A percentile compares a stretch with the other conserved stretches of the same genome.
These are phyloP conservation scores for Yponomeuta cagnagella DNA, from an alignment of 2,888 invertebrate genomes.

Conservation along the genomic window DNA sequence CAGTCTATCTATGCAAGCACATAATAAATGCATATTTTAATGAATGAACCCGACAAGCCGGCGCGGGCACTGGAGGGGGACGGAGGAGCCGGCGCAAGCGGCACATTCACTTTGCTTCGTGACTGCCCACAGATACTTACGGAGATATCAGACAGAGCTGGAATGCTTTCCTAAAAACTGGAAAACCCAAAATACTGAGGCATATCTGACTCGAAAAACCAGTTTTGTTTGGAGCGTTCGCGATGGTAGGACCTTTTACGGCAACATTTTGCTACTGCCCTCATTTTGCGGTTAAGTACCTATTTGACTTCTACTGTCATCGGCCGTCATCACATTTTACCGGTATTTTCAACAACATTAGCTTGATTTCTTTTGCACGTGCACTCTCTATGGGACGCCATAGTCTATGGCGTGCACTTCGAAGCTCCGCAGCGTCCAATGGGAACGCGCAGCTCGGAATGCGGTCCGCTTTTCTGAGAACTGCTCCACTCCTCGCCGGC, in stretches of 20 bases:
- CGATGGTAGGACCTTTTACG: neutral
- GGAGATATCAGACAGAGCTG: slow-evolving; percentile 1
- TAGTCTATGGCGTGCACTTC: slow-evolving; percentile 10
- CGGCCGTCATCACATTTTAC: too few relatives aligned
- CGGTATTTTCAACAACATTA: too few relatives aligned
- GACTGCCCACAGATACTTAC: slow-evolving; percentile 28
- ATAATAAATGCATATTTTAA: slow-evolving; percentile 60
- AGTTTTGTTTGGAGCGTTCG: neutral
- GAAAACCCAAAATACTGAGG: neutral
- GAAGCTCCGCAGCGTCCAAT: slow-evolving; percentile 40
- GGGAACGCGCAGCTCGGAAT: slow-evolving; percentile 52
- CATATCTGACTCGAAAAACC: neutral
- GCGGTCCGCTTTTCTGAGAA: slow-evolving; percentile 73
- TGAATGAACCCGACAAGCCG: slow-evolving; percentile 50
- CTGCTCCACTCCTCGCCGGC: slow-evolving; percentile 32
- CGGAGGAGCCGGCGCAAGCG: slow-evolving; percentile 38
- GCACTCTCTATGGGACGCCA: slow-evolving; percentile 4
- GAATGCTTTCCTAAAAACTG: neutral
- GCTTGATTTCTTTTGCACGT: neutral
- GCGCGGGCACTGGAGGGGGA: slow-evolving; percentile 16
- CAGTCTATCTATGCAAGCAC: slow-evolving; percentile 31
- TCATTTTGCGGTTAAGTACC: neutral
- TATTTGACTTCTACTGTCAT: neutral
- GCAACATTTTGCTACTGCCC: neutral
- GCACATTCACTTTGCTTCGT: slow-evolving; percentile 46